Base-by-base conservation (phyloP, 2,888 invertebrate genomes). In the Eupithecia abbreviata region DNA sequence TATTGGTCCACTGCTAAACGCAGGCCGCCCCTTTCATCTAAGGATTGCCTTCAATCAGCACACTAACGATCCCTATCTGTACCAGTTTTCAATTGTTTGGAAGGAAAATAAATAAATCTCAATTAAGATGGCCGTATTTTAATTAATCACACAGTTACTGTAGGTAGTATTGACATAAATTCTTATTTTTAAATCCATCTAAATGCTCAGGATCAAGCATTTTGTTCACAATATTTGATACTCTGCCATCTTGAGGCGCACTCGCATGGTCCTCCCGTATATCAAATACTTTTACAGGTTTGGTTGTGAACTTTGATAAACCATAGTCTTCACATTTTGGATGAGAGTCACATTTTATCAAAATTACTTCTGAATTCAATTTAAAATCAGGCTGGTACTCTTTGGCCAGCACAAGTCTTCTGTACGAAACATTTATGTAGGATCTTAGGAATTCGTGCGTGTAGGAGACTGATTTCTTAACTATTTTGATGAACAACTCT, bases 171-270 rank as follows among this genome's bases (percentile, higher is more conserved):
- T 58, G 55, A 58, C 55, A 58, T 18, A 58, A 18, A 18, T 58
- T 58, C 18, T 58, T 58, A 3, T 58, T 58, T 9, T 58, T 18
- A 18, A 9, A 58, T 58, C 3, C 18, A 7, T 58, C 55, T 58
- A 58, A 58, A 58, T 18, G 9, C 65, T 55, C 65, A 0, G 82
- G 80, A 3, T 87, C 84, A 0, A 88, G 75, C 18, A 82, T 73
- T 69, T 77, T 82, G 73, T 89, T 88, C 0, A 89, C 79, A 30
- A 86, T 84, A 71, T 86, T 87, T 0, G 86, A 80, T 5, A 87
- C 82, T 72, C 83, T 82, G 42, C 79, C 79, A 65, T 88, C 86
- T 58, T 81, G 67, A 1, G 83, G 82, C n/a, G 85, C 84, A 42
- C 79, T 73, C 0, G 80, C 81, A 72, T 87, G 86, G 47, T 86